A percentile compares a stretch with the other conserved stretches of the same genome.
Conservation (phyloP, 2,113 vertebrate genomes). For the Ptilorrhoa leucosticta region DNA sequence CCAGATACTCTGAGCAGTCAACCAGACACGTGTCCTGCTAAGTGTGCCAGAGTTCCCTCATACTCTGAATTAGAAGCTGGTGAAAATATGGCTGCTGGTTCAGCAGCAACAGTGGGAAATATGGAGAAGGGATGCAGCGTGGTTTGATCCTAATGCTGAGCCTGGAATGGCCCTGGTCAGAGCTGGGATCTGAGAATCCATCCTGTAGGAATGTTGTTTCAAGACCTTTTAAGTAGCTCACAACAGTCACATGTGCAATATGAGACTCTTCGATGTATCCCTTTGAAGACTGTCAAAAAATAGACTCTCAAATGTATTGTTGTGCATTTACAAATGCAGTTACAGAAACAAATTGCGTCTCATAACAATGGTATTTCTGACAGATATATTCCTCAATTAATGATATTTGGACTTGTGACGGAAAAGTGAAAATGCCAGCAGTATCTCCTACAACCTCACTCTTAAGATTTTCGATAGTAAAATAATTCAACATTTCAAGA, state of each 20-base stretch:
- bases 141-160: background rate
- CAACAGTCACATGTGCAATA: background rate
- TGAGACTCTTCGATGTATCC: background rate
- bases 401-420: background rate
- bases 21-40: rapidly evolving
- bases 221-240: background rate
- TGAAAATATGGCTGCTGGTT: background rate
- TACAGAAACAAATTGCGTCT: background rate
- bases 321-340: background rate
- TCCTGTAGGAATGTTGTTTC: background rate
- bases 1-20: background rate
- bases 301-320: background rate
- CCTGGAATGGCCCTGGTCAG: background rate
- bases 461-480: background rate
- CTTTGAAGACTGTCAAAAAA: background rate
- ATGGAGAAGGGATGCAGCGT: background rate
- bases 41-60: background rate
- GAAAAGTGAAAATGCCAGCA: background rate
- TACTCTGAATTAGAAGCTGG: background rate
- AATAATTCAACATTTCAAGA: background rate
- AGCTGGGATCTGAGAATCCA: background rate
- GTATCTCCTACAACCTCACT: background rate
- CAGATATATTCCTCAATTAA: background rate
- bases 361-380: background rate
- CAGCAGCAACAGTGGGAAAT: background rate